Percentiles rank a stretch among this genome's conserved stretches.
Evolutionary conservation across 2,888 invertebrate genomes (phyloP).

Genomic region (Tinea trinotella): DNA sequence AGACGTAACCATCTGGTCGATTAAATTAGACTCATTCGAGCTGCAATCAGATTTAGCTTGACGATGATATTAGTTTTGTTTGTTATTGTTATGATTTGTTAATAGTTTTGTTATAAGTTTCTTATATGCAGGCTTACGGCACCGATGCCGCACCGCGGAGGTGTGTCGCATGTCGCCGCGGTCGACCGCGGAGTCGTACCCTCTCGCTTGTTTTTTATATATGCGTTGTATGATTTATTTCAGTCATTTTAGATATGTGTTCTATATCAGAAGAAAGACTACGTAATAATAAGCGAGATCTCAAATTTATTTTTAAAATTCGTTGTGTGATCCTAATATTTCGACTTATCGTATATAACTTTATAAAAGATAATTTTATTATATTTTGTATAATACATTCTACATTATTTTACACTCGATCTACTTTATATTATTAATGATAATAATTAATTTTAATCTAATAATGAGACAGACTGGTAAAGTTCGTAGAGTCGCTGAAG

Average conservation of each 20-base stretch:
- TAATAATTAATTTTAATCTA: slow-evolving; percentile 73
- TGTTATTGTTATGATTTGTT: slow-evolving; percentile 60
- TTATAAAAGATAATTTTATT: slow-evolving; percentile 68
- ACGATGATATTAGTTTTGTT: slow-evolving; percentile 55
- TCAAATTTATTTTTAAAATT: slow-evolving; percentile 70
- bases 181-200: background rate
- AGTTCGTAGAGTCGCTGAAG: slow-evolving; percentile 71
- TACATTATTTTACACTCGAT: slow-evolving; percentile 69
- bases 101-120: slow-evolving; percentile 32
- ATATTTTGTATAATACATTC: slow-evolving; percentile 70
- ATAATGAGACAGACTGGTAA: slow-evolving; percentile 73
- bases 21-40: slow-evolving; percentile 62
- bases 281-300: slow-evolving; percentile 72
- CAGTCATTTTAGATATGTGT: slow-evolving; percentile 66
- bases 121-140: slow-evolving; percentile 25
- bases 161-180: slow-evolving; percentile 20
- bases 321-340: slow-evolving; percentile 66
- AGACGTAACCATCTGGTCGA: slow-evolving; percentile 66
- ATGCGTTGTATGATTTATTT: slow-evolving; percentile 59
- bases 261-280: slow-evolving; percentile 70
- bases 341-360: slow-evolving; percentile 63
- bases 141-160: slow-evolving; percentile 24
- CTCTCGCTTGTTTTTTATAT: slow-evolving; percentile 59
- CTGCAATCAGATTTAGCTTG: slow-evolving; percentile 62
- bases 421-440: slow-evolving; percentile 69